phyloP scores from a whole-genome alignment of 2,113 vertebrate species.

The Anguilla japonica region DNA sequence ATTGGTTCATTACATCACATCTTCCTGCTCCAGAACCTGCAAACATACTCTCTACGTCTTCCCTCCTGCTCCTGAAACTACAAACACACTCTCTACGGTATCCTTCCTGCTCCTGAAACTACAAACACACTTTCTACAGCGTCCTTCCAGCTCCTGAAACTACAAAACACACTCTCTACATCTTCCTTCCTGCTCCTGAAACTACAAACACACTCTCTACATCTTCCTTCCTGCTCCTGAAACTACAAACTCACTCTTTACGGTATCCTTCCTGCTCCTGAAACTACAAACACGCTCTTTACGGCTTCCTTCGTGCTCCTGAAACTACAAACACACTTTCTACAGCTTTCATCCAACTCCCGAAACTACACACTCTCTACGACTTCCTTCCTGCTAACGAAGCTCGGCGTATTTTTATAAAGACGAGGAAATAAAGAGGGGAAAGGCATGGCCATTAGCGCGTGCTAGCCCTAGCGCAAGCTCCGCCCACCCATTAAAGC shows the following conservation, averaged over 20 bases:
- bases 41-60: background rate
- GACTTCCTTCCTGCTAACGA: conserved; percentile 29
- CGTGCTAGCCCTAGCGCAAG: conserved; percentile 35
- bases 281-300: conserved; percentile 17
- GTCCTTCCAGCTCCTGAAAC: too few species aligned
- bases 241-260: background rate
- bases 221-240: too few species aligned
- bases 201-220: too few species aligned
- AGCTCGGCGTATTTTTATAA: conserved; percentile 53
- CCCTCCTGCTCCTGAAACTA: too few species aligned
- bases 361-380: conserved; percentile 21
- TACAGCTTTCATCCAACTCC: conserved; percentile 29
- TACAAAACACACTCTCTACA: background rate
- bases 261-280: conserved; percentile 5
- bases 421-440: conserved; percentile 12
- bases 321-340: background rate
- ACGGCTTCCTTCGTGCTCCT: conserved; percentile 26
- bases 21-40: background rate
- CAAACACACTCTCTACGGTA: too few species aligned
- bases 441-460: conserved; percentile 44
- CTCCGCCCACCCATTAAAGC: conserved; percentile 57
- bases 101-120: too few species aligned
- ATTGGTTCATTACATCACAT: conserved; percentile 33
- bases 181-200: conserved; percentile 26
- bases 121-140: too few species aligned